phyloP scores from a whole-genome alignment of 2,113 vertebrate species.

The Tachysurus fulvidraco region DNA sequence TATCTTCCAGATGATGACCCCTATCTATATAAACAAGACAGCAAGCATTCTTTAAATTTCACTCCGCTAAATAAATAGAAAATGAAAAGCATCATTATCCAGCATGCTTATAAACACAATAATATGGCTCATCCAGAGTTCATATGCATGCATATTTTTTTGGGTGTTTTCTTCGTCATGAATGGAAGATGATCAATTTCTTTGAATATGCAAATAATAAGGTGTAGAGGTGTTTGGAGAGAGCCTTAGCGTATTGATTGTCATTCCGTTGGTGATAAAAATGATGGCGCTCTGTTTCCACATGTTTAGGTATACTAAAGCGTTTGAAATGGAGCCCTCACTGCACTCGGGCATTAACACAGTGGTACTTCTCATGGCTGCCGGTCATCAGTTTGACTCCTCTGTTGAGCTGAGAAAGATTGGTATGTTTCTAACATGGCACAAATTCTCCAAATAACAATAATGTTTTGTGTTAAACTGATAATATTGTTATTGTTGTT shows the following conservation, averaged over 20 bases:
- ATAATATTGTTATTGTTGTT: background rate
- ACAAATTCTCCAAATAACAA: background rate
- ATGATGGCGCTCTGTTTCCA: background rate
- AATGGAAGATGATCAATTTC: background rate
- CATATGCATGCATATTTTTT: background rate
- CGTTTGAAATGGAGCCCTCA: constrained; percentile 83
- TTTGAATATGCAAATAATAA: background rate
- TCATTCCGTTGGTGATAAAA: background rate
- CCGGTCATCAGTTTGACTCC: constrained; percentile 81
- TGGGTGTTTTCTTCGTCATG: background rate
- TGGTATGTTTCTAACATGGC: constrained; percentile 64
- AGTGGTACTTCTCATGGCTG: constrained; percentile 82
- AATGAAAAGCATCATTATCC: background rate
- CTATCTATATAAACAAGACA: background rate
- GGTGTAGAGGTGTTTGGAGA: background rate
- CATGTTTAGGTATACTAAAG: constrained; percentile 81
- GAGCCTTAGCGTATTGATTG: background rate
- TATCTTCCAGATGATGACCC: background rate
- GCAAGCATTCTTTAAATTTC: background rate
- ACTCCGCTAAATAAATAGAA: background rate
- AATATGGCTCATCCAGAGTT: background rate
- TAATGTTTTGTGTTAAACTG: background rate
- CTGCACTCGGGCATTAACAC: constrained; percentile 86
- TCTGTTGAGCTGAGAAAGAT: constrained; percentile 82
- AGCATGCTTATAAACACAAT: background rate